Base-by-base conservation (phyloP, 2,888 invertebrate species). In the Allophyes oxyacanthae region DNA sequence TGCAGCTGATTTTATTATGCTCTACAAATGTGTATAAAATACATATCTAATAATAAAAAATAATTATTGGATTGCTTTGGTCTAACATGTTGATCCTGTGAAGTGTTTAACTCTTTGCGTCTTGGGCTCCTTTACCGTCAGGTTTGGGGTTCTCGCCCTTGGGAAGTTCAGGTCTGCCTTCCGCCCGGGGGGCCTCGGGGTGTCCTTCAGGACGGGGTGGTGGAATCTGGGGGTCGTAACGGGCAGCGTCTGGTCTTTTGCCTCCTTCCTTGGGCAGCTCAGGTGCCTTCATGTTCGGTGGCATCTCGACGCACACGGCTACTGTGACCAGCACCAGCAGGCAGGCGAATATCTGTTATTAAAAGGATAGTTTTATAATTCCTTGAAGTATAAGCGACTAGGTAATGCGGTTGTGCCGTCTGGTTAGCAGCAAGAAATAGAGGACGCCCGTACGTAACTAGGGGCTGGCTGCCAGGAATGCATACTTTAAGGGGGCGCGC, bases 1-100 rank as follows among this genome's bases (percentile, higher is more conserved):
- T 83, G 85, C 86, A 87, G 80, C 81, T 79, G 70, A 75, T 51
- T 86, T 86, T 84, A 82, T 69, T 84, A 76, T 86, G 85, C 81
- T 78, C 75, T 56, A 63, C 40, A 54, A 61, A 51, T 43, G 13
- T 36, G 37, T 49, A 48, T 34, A 56, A 44, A 55, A 57, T 55
- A 67, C 44, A 49, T 20, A 20, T 20, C 20, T 20, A 20, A 28
- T 41, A 32, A 36, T 10, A 26, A 36, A 61, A 51, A 25, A 62
- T 14, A 45, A 37, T 14, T n/a, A 38, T 37, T 52, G 25, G 4
- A 9, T 38, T 26, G 52, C 51, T 64, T 64, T 60, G 65, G 44
- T 55, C 49, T 66, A 45, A 4, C 41, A 34, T 33, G 33, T 37
- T 55, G 46, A 37, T 69, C 33, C 58, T 2, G 28, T 30, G 7